Conservation (phyloP, 2,113 vertebrate genomes). For the Corythornis vintsioides region DNA sequence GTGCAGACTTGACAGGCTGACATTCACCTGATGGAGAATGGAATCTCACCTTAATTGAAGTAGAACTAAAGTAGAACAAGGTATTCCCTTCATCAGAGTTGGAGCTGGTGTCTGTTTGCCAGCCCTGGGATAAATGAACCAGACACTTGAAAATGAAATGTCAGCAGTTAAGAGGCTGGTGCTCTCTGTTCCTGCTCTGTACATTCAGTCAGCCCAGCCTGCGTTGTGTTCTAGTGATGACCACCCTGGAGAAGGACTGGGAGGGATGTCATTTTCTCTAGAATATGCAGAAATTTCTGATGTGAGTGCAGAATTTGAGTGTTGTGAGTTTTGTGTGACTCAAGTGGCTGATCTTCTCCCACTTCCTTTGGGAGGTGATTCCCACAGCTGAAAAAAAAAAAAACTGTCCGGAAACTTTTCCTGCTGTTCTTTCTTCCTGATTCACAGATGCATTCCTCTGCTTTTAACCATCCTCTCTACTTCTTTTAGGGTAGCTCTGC, state of each 20-base stretch:
- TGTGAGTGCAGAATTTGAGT: neutral
- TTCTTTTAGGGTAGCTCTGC: neutral
- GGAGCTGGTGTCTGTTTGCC: neutral
- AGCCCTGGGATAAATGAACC: neutral
- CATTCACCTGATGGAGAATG: neutral
- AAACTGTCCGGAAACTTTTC: slow-evolving; percentile 31
- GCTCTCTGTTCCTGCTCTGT: neutral
- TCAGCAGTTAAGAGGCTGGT: neutral
- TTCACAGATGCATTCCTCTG: neutral
- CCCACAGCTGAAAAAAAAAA: slow-evolving; percentile 42
- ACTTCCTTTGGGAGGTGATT: slow-evolving; percentile 66
- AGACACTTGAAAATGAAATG: neutral
- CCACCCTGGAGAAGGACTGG: neutral
- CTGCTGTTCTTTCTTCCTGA: slow-evolving; percentile 31
- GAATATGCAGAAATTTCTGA: neutral
- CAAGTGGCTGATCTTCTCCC: neutral
- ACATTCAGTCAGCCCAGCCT: accelerated
- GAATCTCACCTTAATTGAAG: neutral
- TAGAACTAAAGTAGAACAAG: neutral
- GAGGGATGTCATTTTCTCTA: neutral
- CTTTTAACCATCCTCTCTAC: neutral
- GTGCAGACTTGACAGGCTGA: neutral
- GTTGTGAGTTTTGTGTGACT: neutral
- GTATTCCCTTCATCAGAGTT: neutral
- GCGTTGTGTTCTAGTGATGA: neutral